A percentile compares a stretch with the other conserved stretches of the same genome.
These are phyloP conservation scores for Scyliorhinus canicula DNA, from an alignment of 2,797 vertebrate genomes.

Conservation along the genomic window DNA sequence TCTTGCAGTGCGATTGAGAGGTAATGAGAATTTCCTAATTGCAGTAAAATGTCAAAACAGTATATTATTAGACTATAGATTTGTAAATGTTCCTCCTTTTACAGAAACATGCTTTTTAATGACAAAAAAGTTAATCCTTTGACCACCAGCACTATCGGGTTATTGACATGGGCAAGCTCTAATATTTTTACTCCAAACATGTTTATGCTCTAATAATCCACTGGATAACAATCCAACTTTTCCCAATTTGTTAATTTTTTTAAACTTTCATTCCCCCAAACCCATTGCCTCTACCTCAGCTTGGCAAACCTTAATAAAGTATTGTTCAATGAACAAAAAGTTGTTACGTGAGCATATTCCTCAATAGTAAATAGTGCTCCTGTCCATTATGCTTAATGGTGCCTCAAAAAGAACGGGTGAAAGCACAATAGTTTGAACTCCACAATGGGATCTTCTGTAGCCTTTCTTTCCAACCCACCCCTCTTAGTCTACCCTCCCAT, in stretches of 20 bases:
- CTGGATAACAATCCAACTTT: not conserved
- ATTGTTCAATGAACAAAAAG: not conserved
- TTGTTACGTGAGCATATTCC: not conserved
- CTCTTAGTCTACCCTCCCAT: no score
- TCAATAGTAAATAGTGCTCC: not conserved
- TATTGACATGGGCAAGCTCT: not conserved
- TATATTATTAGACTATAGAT: not conserved
- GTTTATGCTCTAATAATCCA: not conserved
- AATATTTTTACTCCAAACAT: not conserved
- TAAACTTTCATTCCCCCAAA: not conserved
- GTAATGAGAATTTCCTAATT: slow-evolving; percentile 46
- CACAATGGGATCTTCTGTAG: not conserved
- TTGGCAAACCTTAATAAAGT: not conserved
- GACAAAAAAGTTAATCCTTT: not conserved
- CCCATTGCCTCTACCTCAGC: not conserved
- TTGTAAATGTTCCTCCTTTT: not conserved
- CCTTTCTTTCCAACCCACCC: not conserved
- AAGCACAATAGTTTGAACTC: not conserved
- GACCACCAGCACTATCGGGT: not conserved
- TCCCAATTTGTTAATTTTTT: not conserved
- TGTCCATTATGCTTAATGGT: not conserved
- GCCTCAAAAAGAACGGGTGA: not conserved
- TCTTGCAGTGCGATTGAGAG: slow-evolving; percentile 51
- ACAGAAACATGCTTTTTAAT: no score
- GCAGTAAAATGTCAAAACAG: not conserved